Conservation (phyloP, 2,113 vertebrate species). For the Etia nguti region DNA sequence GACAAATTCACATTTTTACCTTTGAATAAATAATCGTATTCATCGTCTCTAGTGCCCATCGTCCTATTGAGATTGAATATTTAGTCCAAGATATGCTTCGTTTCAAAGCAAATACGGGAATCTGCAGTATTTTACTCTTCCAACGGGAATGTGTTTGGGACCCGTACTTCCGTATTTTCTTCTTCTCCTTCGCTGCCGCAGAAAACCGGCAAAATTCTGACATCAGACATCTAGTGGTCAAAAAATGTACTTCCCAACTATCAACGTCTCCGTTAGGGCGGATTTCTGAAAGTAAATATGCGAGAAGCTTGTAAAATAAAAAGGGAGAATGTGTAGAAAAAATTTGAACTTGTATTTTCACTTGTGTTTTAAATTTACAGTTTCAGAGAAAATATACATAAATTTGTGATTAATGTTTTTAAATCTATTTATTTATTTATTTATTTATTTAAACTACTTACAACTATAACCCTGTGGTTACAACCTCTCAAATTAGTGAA, state of each 20-base stretch:
- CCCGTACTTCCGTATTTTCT: slow-evolving; percentile 45
- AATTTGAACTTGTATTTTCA: background rate
- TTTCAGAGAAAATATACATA: background rate
- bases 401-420: background rate
- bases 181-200: slow-evolving; percentile 10
- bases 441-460: background rate
- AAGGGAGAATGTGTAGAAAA: background rate
- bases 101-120: background rate
- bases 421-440: fast-evolving
- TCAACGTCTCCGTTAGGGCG: background rate
- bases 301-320: background rate
- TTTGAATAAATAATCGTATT: slow-evolving; percentile 98
- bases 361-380: background rate
- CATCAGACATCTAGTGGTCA: background rate
- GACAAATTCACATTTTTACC: slow-evolving; percentile 66
- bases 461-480: background rate
- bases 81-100: background rate
- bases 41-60: slow-evolving; percentile 95
- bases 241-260: background rate
- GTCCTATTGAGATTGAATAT: background rate
- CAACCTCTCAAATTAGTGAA: background rate
- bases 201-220: fast-evolving
- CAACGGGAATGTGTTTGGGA: slow-evolving; percentile 55
- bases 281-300: background rate
- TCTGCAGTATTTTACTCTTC: slow-evolving; percentile 5